Evolutionary conservation across 2,797 vertebrate genomes (phyloP), one percentile per base, ranked within the genome.

Genomic region (Antrozous pallidus): DNA sequence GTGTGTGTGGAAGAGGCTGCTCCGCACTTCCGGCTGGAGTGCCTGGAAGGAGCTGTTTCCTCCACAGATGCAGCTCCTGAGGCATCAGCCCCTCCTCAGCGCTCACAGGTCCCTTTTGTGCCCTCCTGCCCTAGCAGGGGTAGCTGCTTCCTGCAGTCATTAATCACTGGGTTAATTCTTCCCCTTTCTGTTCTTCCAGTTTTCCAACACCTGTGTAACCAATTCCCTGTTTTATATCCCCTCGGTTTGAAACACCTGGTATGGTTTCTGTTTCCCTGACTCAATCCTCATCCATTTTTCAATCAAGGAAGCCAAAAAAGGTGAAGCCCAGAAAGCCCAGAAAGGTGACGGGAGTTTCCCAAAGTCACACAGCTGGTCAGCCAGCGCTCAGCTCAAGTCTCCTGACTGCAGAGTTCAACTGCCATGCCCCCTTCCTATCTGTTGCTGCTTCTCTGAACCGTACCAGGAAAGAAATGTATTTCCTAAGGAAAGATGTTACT

Each of bases 231-330:
- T 82, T 94, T 86, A 63, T 69, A 78, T 70, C 18, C 14, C 40
- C 83, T 88, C 54, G 73, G 47, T 93, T 65, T 75, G 86, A 94
- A 93, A 96, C 79, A 95, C 74, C 79, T 94, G 94, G 40, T 69
- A 16, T 49, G 24, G 69, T 91, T 96, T 95, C 83, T 86, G 61
- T 91, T 91, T 88, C 83, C 65, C 79, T 91, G 49, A 82, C 87
- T 91, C 93, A 93, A 79, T 70, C 88, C 31, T 91, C 75, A 94
- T 85, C 45, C 71, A 89, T 47, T 93, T 86, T 65, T 82, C 3
- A 75, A 58, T 90, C 14, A 71, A 92, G 73, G 74, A 91, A 45
- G 56, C 71, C 90, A 94, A 87, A 87, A 86, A 49, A 61, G 77
- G 83, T 77, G 51, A 77, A 94, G 77, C 33, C 58, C 93, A 94